phyloP scores from a whole-genome alignment of 2,888 invertebrate species.

The Polietes domitor region DNA sequence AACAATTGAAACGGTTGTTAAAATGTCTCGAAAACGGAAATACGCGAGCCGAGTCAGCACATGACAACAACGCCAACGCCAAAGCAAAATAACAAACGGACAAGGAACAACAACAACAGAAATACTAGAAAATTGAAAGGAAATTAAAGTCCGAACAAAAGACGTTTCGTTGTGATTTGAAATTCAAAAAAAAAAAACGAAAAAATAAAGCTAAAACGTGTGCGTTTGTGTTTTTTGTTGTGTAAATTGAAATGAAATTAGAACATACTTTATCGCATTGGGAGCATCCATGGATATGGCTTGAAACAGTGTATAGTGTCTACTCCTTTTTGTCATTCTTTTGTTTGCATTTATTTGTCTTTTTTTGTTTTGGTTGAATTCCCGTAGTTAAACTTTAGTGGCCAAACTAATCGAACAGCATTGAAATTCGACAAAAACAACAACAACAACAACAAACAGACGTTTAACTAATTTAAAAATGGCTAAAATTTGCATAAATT shows the following conservation, averaged over 20 bases:
- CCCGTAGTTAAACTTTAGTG: not conserved
- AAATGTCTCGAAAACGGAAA: constrained; percentile 56
- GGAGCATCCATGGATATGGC: constrained; percentile 78
- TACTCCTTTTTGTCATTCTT: constrained; percentile 24
- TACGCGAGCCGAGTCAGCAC: constrained; percentile 30
- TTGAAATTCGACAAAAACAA: not conserved
- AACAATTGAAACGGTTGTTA: constrained; percentile 75
- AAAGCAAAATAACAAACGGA: constrained; percentile 41
- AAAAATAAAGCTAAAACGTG: not conserved
- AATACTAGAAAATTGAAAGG: not conserved
- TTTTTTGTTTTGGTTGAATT: not conserved
- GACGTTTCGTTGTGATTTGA: constrained; percentile 41
- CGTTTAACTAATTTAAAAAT: not conserved
- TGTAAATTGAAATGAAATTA: constrained; percentile 75
- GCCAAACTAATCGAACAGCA: not conserved
- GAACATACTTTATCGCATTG: constrained; percentile 75
- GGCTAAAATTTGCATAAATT: constrained; percentile 6
- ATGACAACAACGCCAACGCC: constrained; percentile 39
- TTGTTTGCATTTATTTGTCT: not conserved
- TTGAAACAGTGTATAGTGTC: constrained; percentile 75
- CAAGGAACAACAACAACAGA: constrained; percentile 17
- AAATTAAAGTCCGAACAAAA: no score
- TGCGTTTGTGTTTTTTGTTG: constrained; percentile 9
- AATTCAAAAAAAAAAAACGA: constrained; percentile 14
- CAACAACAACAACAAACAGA: not conserved